Base-by-base conservation (phyloP, 1,140 invertebrate species). In the Zaprionus vittiger region DNA sequence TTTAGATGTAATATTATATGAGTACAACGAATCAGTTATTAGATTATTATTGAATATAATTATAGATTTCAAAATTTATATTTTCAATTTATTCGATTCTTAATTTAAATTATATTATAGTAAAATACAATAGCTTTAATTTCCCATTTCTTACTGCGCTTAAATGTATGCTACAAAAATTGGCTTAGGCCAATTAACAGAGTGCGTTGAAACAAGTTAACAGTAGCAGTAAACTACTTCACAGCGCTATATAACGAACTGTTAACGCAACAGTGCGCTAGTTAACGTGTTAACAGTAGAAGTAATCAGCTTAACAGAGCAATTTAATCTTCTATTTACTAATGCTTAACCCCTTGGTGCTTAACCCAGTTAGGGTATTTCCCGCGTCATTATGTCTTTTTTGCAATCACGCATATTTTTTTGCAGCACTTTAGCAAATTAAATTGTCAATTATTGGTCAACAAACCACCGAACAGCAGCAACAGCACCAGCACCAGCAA, bases 371-470 rank as follows among this genome's bases (percentile, higher is more conserved):
- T 22, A 52, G 47, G 11, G 47, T 52, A 52, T 52, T 24, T 17
- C 9, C 0, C 11, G 2, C 11, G 47, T 24, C 47, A 52, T 5
- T 52, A n/a, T 20, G 47, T 14, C 4, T 24, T 5, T 24, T 52
- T 22, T 24, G 47, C 11, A 22, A 17, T 14, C 22, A 2, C 12
- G 47, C 47, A 14, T 14, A 26, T 67, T 73, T 72, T 66, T 66
- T 61, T 77, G n/a, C 63, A 59, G 52, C 75, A 85, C 83, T 81
- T 81, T 81, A 76, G 57, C 79, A 90, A 89, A 90, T 89, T 90
- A 90, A 89, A 89, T 90, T 90, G 81, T 90, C 84, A 89, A 90
- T 89, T 81, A 89, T 89, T 79, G 81, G 69, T 72, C 83, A 84
- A 83, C 72, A 78, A 65, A 59, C 56, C 54, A 14, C 24, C 26